Evolutionary conservation across 2,113 vertebrate genomes (phyloP), one percentile per base, ranked within the genome.

Genomic region (Chaenogobius annularis): DNA sequence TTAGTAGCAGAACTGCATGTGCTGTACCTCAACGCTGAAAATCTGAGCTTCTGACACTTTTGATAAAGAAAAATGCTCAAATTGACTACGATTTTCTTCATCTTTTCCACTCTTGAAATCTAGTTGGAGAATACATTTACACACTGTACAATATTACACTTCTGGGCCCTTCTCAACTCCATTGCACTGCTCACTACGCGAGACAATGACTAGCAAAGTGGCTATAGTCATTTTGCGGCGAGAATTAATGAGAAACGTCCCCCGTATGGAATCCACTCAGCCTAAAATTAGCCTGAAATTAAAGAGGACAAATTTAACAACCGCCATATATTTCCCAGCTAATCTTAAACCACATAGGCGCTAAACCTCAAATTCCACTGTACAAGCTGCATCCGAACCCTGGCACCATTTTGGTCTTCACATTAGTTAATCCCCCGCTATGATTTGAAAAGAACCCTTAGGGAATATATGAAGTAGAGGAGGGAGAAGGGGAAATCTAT

Each of bases 361-460:
- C 35, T 54, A 59, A 77, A 70, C 61, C 48, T 15, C 70, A 58
- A 74, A 70, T 44, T 74, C 8, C 19, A 58, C 47, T 61, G 12
- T 1, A 19, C 13, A 43, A 9, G 37, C 6, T 26, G 44, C 35
- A 59, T 75, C 5, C 23, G 65, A 72, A 64, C 66, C 23, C 69
- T 68, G 10, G 75, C 70, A 69, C 70, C 4, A 68, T 61, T 80
- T 40, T 54, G n/a, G 19, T 19, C 35, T 54, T 74, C 22, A 76
- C 54, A 67, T 26, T 61, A 55, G 71, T 70, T 72, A 74, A 84
- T 69, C 37, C 26, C 14, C 59, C 23, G 0, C 40, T 79, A 52
- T 74, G 15, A 15, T 72, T 75, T 72, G 72, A 72, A 68, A 75
- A 71, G 35, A 56, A 69, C 62, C 74, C 50, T 5, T 26, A 64